Conservation (phyloP, 2,888 invertebrate genomes). For the Alitta virens region DNA sequence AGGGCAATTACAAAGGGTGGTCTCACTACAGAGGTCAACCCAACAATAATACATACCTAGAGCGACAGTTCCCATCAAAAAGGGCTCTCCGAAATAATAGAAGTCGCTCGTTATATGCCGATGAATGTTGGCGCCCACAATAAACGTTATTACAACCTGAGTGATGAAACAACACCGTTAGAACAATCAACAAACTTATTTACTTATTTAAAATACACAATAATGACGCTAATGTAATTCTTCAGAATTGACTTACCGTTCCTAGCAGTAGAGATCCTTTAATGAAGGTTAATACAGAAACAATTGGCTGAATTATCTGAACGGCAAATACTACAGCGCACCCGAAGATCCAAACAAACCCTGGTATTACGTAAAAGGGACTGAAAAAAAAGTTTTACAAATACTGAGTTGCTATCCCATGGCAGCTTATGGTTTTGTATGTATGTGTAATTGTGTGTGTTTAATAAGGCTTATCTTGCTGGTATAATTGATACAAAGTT, state of each 20-base stretch:
- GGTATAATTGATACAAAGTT: no score
- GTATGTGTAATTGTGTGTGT: no score
- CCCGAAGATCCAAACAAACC: conserved; percentile 50
- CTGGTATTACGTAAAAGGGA: conserved; percentile 48
- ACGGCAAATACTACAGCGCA: conserved; percentile 49
- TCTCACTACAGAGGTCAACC: no score
- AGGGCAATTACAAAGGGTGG: no score
- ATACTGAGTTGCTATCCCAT: no score
- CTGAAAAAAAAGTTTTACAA: conserved; percentile 39
- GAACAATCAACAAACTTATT: no score
- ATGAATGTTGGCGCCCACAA: conserved; percentile 48
- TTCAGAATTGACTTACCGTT: conserved; percentile 40
- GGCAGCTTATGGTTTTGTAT: no score
- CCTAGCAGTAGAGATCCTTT: conserved; percentile 51
- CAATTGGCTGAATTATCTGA: conserved; percentile 48
- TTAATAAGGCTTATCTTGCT: no score
- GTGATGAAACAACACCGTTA: conserved; percentile 17
- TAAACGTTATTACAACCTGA: conserved; percentile 51
- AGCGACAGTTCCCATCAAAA: conserved; percentile 56
- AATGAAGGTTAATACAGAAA: conserved; percentile 51
- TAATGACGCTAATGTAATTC: conserved; percentile 1
- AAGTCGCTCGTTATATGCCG: conserved; percentile 44
- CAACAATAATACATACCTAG: conserved; percentile 41
- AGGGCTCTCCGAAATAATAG: conserved; percentile 44
- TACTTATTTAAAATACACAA: no score